Conservation (phyloP, 1,140 invertebrate genomes). For the Tetramorium parvispinum region DNA sequence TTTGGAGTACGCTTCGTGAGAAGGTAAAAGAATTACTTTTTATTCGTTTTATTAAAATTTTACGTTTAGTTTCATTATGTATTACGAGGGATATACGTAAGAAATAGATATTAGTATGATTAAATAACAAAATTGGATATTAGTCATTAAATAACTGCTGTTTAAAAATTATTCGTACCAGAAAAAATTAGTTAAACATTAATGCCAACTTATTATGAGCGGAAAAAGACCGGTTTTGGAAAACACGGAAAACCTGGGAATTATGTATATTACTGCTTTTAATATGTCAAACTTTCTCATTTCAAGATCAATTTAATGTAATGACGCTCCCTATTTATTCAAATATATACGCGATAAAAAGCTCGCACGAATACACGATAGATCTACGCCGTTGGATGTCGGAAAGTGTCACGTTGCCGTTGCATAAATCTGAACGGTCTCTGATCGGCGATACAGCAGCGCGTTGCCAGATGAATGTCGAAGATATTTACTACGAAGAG, state of each 20-base stretch:
- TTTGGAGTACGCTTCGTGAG: neutral
- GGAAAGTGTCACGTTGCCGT: constrained; percentile 60
- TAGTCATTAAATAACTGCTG: neutral
- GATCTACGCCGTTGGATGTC: neutral
- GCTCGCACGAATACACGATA: neutral
- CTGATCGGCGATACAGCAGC: constrained; percentile 51
- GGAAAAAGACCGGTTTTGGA: neutral
- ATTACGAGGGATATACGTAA: neutral
- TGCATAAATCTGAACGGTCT: constrained; percentile 68
- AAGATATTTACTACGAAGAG: constrained; percentile 40
- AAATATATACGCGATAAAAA: neutral
- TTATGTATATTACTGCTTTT: neutral
- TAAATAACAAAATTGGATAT: neutral
- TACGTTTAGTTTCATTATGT: neutral
- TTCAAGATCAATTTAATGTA: neutral
- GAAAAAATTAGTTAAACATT: neutral
- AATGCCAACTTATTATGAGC: neutral
- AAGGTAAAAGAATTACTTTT: neutral
- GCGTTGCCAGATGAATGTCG: constrained; percentile 57
- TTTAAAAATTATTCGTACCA: neutral
- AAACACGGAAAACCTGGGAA: neutral
- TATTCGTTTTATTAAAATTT: neutral
- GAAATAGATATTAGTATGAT: neutral
- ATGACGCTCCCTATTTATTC: neutral
- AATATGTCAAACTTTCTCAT: neutral